Base-by-base conservation (phyloP, 2,113 vertebrate genomes). In the Podarcis muralis region DNA sequence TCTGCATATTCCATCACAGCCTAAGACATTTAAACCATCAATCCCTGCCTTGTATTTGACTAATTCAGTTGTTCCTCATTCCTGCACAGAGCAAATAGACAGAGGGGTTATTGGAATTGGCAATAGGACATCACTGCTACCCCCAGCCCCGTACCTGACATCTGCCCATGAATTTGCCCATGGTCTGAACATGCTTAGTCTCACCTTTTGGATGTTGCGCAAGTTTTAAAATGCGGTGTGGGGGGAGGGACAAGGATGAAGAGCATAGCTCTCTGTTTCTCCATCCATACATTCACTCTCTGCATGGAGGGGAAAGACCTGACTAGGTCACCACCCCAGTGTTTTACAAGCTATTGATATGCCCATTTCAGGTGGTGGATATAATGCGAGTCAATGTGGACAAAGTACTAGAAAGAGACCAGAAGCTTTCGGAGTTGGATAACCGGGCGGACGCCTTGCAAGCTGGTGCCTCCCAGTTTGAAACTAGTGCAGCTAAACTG, bases 401-500 rank as follows among this genome's bases (percentile, higher is more conserved):
- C 92, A 96, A 96, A 87, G 96, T 96, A 84, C 91, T 96, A 90
- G 95, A 96, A 83, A 95, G 96, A 92, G 96, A 96, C 76, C 95
- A 96, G 93, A 96, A 91, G 81, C 93, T 96, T 35, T 96, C 96
- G 3, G 96, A 96, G 84, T 96, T 96, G 1, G 96, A 96, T 88
- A 96, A 96, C 81, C 92, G 96, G n/a, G 96, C 96, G 81, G 96
- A 96, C 30, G 96, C 96, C 0, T 92, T 96, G 89, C 96, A 96
- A 93, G 95, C 96, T 59, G 96, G 96, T 1, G 96, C 96, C 72
- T 96, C 96, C 20, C 96, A 96, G 90, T 96, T 96, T 95, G 96
- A 96, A 94, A 96, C 96, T 68, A 96, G 94, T 25, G 98, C 98
- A 66, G 98, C 98, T 81, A 98, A 98, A 83, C 97, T 98, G 94